Evolutionary conservation across 2,888 invertebrate species (phyloP).

Genomic region (Meteorus colon): DNA sequence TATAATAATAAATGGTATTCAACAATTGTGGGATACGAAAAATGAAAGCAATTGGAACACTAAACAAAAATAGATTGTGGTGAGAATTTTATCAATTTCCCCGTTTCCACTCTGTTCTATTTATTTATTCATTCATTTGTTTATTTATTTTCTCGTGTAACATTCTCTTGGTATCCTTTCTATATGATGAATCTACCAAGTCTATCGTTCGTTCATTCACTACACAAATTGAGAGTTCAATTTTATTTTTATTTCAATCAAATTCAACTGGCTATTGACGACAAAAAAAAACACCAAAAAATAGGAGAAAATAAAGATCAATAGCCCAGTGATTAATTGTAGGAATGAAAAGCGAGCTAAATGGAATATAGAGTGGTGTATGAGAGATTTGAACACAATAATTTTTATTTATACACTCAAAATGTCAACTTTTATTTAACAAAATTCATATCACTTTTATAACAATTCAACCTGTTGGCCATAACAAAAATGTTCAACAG

Average conservation of each 20-base stretch:
- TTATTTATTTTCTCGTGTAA: background rate
- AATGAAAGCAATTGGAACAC: background rate
- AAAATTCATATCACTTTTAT: too few species aligned
- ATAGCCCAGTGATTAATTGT: too few species aligned
- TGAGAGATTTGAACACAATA: too few species aligned
- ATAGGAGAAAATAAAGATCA: background rate
- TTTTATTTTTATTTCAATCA: background rate
- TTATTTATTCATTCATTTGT: background rate
- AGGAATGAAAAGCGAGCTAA: too few species aligned
- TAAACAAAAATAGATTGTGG: background rate
- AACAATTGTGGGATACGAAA: background rate
- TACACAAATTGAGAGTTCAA: background rate
- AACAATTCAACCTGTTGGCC: too few species aligned
- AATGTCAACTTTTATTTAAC: too few species aligned
- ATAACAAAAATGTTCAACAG: too few species aligned
- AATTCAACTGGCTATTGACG: background rate
- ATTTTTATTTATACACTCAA: too few species aligned
- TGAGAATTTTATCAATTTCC: background rate
- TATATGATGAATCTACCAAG: background rate
- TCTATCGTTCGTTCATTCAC: background rate
- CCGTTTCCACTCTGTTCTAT: background rate
- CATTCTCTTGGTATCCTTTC: background rate
- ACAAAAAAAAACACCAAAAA: background rate
- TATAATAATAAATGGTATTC: background rate
- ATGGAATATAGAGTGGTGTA: too few species aligned